Evolutionary conservation across 2,888 invertebrate species (phyloP).

Genomic region (Macrosoma leucophasiata): DNA sequence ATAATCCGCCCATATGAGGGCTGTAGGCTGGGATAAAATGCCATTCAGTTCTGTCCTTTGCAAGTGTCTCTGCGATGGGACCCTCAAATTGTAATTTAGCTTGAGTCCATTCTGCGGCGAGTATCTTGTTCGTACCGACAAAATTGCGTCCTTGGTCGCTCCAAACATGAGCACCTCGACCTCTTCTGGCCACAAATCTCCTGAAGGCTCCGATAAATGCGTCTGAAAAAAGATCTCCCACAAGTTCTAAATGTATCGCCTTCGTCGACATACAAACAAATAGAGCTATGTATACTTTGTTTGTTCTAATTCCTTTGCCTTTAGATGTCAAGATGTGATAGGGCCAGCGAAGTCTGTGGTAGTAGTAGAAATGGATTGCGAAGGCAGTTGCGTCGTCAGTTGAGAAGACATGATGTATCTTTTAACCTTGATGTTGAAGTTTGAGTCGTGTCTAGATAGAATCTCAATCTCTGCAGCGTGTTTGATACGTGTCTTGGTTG

Average conservation of each 20-base stretch:
- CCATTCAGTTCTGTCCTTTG: conserved; percentile 25
- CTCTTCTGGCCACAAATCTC: conserved; percentile 20
- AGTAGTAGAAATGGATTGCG: no score
- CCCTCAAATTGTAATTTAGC: conserved; percentile 11
- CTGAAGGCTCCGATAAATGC: conserved; percentile 20
- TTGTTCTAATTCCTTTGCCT: conserved; percentile 12
- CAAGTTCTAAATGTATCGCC: conserved; percentile 19
- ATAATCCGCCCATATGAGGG: conserved; percentile 26
- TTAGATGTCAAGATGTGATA: conserved; percentile 10
- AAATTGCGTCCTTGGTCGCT: conserved; percentile 24
- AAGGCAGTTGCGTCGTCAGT: no score
- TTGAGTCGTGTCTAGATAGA: no score
- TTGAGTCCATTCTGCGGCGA: conserved; percentile 14
- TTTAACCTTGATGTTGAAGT: no score
- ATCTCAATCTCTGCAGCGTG: no score
- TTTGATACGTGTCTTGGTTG: no score
- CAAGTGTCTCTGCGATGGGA: conserved; percentile 6
- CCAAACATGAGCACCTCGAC: conserved; percentile 17
- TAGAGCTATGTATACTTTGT: conserved; percentile 10
- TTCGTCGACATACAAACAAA: conserved; percentile 20
- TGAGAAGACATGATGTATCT: no score
- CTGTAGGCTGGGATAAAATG: conserved; percentile 24
- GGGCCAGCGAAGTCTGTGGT: conserved; percentile 23
- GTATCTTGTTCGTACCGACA: conserved; percentile 20
- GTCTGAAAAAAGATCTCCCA: conserved; percentile 17